These are phyloP conservation scores for Drosophila tropicalis DNA, from an alignment of 1,140 invertebrate genomes.

Conservation along the genomic window DNA sequence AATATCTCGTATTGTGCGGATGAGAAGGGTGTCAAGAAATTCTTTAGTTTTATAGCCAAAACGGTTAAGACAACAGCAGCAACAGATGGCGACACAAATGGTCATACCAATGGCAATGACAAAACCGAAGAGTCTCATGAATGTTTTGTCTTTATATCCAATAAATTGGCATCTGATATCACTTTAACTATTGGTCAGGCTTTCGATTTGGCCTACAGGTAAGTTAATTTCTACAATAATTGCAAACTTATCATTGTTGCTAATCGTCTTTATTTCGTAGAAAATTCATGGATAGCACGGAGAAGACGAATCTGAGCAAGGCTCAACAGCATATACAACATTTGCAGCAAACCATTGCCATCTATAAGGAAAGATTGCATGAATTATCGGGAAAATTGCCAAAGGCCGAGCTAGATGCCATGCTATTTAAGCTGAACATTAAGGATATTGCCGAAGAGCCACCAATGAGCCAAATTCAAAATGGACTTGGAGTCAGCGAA, in stretches of 20 bases:
- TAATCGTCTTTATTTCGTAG: conserved; percentile 21
- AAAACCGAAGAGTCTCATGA: conserved; percentile 90
- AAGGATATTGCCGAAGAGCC: conserved; percentile 77
- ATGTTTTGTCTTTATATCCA: conserved; percentile 98
- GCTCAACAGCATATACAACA: conserved; percentile 84
- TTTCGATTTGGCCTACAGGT: conserved; percentile 97
- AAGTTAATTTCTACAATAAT: conserved; percentile 7
- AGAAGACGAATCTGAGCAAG: conserved; percentile 85
- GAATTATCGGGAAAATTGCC: conserved; percentile 77
- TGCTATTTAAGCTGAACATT: conserved; percentile 75
- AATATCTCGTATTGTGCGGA: conserved; percentile 99
- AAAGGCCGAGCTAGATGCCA: conserved; percentile 78
- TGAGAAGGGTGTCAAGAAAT: conserved; percentile 98
- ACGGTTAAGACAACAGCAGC: conserved; percentile 84
- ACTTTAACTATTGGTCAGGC: conserved; percentile 98
- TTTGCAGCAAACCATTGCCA: conserved; percentile 84
- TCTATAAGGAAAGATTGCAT: conserved; percentile 85
- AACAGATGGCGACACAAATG: conserved; percentile 83
- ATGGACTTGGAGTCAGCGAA: conserved; percentile 47
- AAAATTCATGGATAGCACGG: conserved; percentile 78
- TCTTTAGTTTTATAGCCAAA: conserved; percentile 98
- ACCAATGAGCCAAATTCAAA: conserved; percentile 47
- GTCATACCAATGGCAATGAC: conserved; percentile 47
- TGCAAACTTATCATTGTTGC: not conserved
- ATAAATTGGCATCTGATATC: conserved; percentile 98